Evolutionary conservation across 2,888 invertebrate species (phyloP).

Genomic region (Fissipunctia ypsillon): DNA sequence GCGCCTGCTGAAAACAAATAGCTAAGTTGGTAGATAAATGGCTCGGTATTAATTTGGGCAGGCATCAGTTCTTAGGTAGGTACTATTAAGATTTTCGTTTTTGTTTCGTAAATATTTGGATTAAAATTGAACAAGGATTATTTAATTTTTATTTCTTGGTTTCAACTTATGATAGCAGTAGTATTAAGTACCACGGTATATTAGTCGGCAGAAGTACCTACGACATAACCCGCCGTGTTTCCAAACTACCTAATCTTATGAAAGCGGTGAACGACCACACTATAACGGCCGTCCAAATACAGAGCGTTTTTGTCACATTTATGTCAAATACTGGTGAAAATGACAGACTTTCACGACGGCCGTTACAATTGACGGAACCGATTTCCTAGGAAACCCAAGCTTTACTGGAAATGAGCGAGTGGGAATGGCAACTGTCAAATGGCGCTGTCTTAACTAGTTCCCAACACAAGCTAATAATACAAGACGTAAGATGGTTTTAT

Average conservation of each 20-base stretch:
- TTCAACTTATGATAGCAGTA: neutral
- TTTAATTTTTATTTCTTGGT: neutral
- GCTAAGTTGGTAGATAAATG: neutral
- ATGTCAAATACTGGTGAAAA: neutral
- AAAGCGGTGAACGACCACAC: neutral
- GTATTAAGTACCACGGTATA: neutral
- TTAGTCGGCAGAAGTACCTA: neutral
- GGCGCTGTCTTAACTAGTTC: no score
- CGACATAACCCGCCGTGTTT: neutral
- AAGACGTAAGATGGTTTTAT: no score
- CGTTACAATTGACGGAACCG: no score
- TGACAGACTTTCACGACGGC: neutral
- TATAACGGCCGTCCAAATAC: neutral
- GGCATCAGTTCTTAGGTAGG: constrained; percentile 10
- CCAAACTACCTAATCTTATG: no score
- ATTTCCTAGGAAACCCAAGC: no score
- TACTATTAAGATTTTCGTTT: no score
- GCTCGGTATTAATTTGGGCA: neutral
- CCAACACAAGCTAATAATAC: no score
- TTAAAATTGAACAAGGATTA: neutral
- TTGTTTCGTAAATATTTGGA: neutral
- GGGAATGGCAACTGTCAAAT: no score
- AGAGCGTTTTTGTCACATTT: neutral
- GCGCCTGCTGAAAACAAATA: constrained; percentile 18
- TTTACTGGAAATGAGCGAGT: neutral